Evolutionary conservation across 2,888 invertebrate species (phyloP), one percentile per base, ranked within the genome.

Genomic region (Ornithoptera alexandrae): DNA sequence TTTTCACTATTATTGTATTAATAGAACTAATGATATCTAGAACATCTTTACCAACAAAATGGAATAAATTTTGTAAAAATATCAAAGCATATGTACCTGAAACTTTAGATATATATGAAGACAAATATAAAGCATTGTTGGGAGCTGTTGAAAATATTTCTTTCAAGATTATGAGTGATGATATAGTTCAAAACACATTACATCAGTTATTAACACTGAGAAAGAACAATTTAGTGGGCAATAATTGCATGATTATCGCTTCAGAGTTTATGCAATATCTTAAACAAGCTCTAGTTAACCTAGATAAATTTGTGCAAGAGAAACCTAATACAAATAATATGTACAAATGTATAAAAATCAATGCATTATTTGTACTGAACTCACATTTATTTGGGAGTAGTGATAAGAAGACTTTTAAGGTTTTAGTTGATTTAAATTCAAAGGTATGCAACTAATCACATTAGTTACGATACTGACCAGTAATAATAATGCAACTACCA

Each of bases 31-130:
- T 92, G 89, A 95, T 79, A 78, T 86, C 89, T 46, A 88, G 83
- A 71, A 87, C 87, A 71, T 81, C 86, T 42, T 72, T 92, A 59
- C 71, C 83, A 62, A 79, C 82, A 39, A 96, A 96, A 81, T 98
- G 97, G 97, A 93, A 93, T 67, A 92, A 94, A 42, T 98, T 97
- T 80, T 94, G 95, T 80, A 94, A 96, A 85, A 94, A 95, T 80
- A 89, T 98, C 0, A 94, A 95, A 75, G 94, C 95, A 46, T 94
- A 95, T 74, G 94, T 94, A 81, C 93, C 95, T 46, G 84, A 93
- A 50, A 93, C 94, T 81, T 93, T 95, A 79, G 91, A 94, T 71
- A 84, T 95, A 64, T 85, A 94, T 63, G 88, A 94, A 75, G 93
- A 94, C 12, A 94, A 95, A 79, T 87, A 97, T 8, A 91, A 93